These are phyloP conservation scores for Turnix velox DNA, from an alignment of 2,113 vertebrate genomes.

Conservation along the genomic window DNA sequence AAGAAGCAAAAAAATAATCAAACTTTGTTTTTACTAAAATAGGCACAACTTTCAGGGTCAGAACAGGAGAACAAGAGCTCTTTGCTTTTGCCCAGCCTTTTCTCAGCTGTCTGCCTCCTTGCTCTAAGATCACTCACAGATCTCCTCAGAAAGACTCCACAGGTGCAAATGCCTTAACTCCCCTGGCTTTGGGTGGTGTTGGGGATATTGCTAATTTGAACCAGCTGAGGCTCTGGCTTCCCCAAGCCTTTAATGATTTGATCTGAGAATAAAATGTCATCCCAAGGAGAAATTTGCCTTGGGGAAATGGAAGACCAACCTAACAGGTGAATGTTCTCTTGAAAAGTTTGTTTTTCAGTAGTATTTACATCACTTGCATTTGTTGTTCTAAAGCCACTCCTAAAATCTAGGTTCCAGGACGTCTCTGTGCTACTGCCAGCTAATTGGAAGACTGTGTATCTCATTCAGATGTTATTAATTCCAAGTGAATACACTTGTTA, in stretches of 20 bases:
- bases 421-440: neutral
- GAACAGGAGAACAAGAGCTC: neutral
- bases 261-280: neutral
- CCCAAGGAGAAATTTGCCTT: neutral
- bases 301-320: neutral
- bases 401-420: neutral
- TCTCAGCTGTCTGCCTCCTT: neutral
- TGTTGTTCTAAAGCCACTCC: neutral
- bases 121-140: neutral
- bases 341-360: neutral
- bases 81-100: neutral
- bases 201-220: neutral
- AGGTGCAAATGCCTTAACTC: neutral
- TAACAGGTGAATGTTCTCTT: neutral
- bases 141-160: neutral
- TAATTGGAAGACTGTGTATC: neutral
- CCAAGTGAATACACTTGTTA: neutral
- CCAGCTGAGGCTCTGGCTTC: neutral
- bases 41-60: neutral
- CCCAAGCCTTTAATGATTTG: neutral
- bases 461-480: constrained; percentile 27
- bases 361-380: neutral
- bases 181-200: neutral
- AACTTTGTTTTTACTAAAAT: neutral
- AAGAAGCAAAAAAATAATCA: neutral